phyloP scores from a whole-genome alignment of 1,140 invertebrate species.

The Rhyacophila brunnea region DNA sequence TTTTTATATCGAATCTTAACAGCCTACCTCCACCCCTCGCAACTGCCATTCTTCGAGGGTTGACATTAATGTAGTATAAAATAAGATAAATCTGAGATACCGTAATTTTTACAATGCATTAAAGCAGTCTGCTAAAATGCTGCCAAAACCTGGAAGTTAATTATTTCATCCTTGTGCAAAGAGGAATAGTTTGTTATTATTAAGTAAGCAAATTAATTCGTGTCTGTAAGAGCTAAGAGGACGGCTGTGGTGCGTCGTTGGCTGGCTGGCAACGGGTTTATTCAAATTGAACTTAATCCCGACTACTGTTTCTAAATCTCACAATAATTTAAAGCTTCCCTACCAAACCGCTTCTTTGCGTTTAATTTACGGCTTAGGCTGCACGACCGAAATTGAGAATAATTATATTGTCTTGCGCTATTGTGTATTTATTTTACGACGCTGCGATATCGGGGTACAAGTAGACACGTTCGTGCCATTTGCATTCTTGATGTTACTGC shows the following conservation, averaged over 20 bases:
- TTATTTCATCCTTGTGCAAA: no score
- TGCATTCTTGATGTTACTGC: constrained; percentile 29
- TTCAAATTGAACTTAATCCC: constrained; percentile 36
- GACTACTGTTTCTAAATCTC: constrained; percentile 37
- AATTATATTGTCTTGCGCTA: constrained; percentile 35
- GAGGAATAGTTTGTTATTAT: no score
- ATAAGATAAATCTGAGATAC: no score
- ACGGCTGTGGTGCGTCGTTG: neutral
- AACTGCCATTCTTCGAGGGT: no score
- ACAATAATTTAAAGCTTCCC: constrained; percentile 36
- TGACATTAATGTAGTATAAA: no score
- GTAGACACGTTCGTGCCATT: constrained; percentile 22
- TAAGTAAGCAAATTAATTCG: no score
- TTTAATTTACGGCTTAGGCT: constrained; percentile 34
- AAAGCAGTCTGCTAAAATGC: no score
- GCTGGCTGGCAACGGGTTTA: constrained; percentile 19
- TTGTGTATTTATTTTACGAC: constrained; percentile 27
- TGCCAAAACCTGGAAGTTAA: no score
- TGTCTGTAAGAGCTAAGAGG: neutral
- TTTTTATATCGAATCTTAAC: no score
- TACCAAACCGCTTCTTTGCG: constrained; percentile 32
- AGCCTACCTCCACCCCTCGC: no score
- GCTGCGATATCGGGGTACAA: neutral
- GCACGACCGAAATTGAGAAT: constrained; percentile 32
- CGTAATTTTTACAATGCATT: no score